Evolutionary conservation across 1,140 invertebrate species (phyloP).

Genomic region (Lepidurus couesii): DNA sequence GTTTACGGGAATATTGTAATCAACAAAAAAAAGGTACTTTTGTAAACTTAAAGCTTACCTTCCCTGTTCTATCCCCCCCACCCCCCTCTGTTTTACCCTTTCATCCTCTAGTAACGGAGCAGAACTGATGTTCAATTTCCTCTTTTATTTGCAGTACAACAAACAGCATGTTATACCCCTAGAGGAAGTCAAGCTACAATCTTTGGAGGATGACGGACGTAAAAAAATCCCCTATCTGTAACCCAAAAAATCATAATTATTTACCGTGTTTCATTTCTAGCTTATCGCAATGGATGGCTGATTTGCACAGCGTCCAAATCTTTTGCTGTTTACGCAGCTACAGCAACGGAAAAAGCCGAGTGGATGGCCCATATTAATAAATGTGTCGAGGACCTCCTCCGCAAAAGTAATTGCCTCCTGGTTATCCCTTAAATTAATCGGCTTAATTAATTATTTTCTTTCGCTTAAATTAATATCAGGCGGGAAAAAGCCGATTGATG

Average conservation of each 20-base stretch:
- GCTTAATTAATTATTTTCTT: conserved; percentile 1
- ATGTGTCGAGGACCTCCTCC: conserved; percentile 90
- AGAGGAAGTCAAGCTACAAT: conserved; percentile 94
- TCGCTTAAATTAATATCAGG: conserved; percentile 50
- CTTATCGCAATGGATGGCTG: conserved; percentile 93
- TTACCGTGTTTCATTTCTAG: conserved; percentile 51
- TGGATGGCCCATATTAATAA: conserved; percentile 99
- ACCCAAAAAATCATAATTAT: not conserved
- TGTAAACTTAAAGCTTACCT: not conserved
- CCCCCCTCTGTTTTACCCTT: conserved; percentile 27
- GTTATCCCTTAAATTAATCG: conserved; percentile 6
- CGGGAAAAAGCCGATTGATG: conserved; percentile 85
- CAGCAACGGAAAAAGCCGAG: conserved; percentile 92
- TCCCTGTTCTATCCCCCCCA: not conserved
- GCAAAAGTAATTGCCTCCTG: conserved; percentile 68
- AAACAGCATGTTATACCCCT: conserved; percentile 97
- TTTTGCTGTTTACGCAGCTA: conserved; percentile 98
- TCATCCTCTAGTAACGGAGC: conserved; percentile 33
- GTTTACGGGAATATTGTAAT: conserved; percentile 99
- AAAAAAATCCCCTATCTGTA: conserved; percentile 42
- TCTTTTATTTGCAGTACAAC: conserved; percentile 67
- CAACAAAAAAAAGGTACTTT: conserved; percentile 86
- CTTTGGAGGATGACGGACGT: conserved; percentile 86
- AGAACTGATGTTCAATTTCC: conserved; percentile 21
- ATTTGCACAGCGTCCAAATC: conserved; percentile 96